Evolutionary conservation across 2,797 vertebrate genomes (phyloP), one percentile per base, ranked within the genome.

Genomic region (Oreochromis mossambicus): DNA sequence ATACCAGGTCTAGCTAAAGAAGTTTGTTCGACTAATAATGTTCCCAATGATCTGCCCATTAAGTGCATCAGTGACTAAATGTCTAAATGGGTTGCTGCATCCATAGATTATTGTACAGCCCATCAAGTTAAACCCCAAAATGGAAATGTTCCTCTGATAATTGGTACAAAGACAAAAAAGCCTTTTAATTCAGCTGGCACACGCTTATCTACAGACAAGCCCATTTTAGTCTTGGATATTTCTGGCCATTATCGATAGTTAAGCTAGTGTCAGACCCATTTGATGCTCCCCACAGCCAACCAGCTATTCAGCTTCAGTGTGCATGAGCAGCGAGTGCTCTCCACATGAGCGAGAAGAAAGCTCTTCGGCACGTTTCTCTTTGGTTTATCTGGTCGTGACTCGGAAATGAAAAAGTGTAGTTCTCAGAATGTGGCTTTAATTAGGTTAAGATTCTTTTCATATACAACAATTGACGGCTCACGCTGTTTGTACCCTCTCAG

Each of bases 381-480:
- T 26, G 46, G 43, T 79, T 54, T 79, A 43, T 17, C 73, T 80
- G 56, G 61, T 52, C 56, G 48, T 82, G 83, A 63, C 54, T 75
- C 7, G 4, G 85, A 86, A 85, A 96, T 96, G 95, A 91, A 92
- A 82, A 92, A 77, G 54, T 77, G 79, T 52, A 50, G 79, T 29
- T 73, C 17, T 85, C 63, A 83, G 51, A 92, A 91, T 14, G 66
- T 94, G 19, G 91, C 93, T 51, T 86, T 94, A 48, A 87, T 97
- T 56, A 92, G 93, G 56, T 80, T 97, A 58, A 87, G 94, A 79
- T 95, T 96, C 89, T 96, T 92, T 82, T 93, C 90, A 56, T 95
- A 91, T 83, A 90, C 91, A 3, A 84, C 89, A 43, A 86, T 92
- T 3, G 82, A 81, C 1, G 84, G 80, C 29, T 88, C 88, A 50